Conservation (phyloP, 2,113 vertebrate genomes). For the Oophaga pumilio region DNA sequence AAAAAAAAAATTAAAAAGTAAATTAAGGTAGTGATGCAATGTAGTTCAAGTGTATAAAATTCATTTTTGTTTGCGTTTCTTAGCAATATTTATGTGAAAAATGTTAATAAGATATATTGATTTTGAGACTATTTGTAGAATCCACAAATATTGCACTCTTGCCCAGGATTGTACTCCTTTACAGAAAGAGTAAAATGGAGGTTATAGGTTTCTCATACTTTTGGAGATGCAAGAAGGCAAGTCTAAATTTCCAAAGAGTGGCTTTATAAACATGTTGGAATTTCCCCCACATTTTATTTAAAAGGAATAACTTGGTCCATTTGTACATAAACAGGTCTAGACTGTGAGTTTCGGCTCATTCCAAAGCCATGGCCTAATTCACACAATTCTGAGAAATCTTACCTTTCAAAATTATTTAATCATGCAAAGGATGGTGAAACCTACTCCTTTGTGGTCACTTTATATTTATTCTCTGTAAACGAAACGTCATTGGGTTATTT, state of each 20-base stretch:
- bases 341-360: not conserved
- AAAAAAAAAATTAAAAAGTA: not conserved
- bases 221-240: constrained; percentile 9
- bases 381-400: too few species aligned
- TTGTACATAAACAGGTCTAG: not conserved
- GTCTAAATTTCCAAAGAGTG: constrained; percentile 41
- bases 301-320: not conserved
- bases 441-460: not conserved
- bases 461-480: not conserved
- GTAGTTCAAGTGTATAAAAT: constrained; percentile 27
- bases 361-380: not conserved
- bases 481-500: not conserved
- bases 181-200: constrained; percentile 27
- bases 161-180: constrained; percentile 1
- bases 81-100: constrained; percentile 57
- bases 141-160: constrained; percentile 42
- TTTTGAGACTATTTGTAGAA: constrained; percentile 40
- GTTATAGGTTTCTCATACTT: constrained; percentile 6
- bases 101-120: constrained; percentile 46
- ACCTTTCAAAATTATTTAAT: too few species aligned
- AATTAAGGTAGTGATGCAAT: not conserved
- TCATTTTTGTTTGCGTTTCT: constrained; percentile 36
- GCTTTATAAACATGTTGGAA: constrained; percentile 9
- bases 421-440: not conserved
- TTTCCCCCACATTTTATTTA: not conserved